Evolutionary conservation across 2,888 invertebrate species (phyloP), one percentile per base, ranked within the genome.

Genomic region (Galeruca laticollis): DNA sequence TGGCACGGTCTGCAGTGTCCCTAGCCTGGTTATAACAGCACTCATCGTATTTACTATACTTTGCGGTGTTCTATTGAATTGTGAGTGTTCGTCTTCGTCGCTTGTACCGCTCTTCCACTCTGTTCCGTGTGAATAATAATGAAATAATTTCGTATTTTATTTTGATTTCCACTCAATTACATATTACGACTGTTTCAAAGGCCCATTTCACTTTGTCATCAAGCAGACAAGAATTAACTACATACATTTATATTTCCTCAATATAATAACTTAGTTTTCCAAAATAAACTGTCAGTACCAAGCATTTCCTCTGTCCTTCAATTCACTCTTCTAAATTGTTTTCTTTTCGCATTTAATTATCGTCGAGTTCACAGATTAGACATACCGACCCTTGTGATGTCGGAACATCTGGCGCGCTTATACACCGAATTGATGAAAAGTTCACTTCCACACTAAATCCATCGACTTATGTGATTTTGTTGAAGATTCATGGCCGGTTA

Each of bases 341-440:
- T 54, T 54, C 62, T 62, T 52, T 52, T 49, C 11, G 51, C 62
- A 51, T 62, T 62, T 62, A 51, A 62, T 62, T 62, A 62, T 51
- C 35, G 49, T 49, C 52, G 33, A 20, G 60, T 40, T 62, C 51
- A 49, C 37, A 62, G n/a, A 61, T 61, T 49, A 37, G 18, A 47
- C 21, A 49, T 31, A 20, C n/a, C 35, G 35, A 8, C 62, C 62
- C 62, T 62, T 49, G 62, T 62, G 51, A 33, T 62, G 62, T 62
- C 51, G 18, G 51, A 62, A 62, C 62, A 62, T 62, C 62, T 62
- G 62, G 62, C 62, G 20, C 51, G 40, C 51, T 62, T 60, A 40
- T 40, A 47, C 31, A 51, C 33, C 26, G 43, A 49, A 61, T 61
- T 47, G 43, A 62, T 62, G 51, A 52, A 49, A 51, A 62, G 49